These are phyloP conservation scores for Copidosoma aretas DNA, from an alignment of 2,888 invertebrate species.

Conservation along the genomic window DNA sequence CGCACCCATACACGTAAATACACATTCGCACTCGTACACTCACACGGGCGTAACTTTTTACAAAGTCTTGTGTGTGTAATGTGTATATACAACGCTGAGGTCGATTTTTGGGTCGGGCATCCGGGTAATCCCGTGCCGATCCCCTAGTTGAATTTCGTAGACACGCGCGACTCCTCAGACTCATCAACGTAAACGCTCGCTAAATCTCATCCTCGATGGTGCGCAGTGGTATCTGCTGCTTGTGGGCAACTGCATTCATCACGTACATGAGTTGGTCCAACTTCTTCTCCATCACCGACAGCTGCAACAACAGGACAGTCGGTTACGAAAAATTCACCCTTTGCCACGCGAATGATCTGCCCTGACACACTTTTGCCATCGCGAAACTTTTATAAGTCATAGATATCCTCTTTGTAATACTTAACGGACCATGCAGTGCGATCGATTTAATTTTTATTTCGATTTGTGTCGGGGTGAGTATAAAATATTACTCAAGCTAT, in stretches of 20 bases:
- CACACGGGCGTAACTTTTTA: background rate
- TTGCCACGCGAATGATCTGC: no score
- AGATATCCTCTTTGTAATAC: no score
- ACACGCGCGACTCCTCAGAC: background rate
- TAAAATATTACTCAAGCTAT: no score
- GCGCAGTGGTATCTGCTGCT: slow-evolving; percentile 65
- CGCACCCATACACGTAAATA: no score
- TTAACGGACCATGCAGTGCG: no score
- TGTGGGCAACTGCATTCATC: slow-evolving; percentile 57
- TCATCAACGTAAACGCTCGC: slow-evolving; percentile 39
- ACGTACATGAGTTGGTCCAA: slow-evolving; percentile 66
- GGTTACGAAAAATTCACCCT: background rate
- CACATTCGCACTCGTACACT: no score
- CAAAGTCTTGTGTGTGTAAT: background rate
- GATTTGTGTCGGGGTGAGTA: no score
- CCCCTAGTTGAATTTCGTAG: background rate
- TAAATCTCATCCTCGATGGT: slow-evolving; percentile 66
- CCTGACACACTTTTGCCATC: no score
- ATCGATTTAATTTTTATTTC: slow-evolving; percentile 6
- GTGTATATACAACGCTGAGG: background rate
- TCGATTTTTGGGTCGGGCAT: background rate
- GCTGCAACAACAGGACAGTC: slow-evolving; percentile 46
- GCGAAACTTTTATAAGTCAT: no score
- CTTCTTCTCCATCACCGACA: slow-evolving; percentile 66
- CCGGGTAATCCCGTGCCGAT: background rate